phyloP scores from a whole-genome alignment of 2,888 invertebrate genomes.

The Thyatira batis region DNA sequence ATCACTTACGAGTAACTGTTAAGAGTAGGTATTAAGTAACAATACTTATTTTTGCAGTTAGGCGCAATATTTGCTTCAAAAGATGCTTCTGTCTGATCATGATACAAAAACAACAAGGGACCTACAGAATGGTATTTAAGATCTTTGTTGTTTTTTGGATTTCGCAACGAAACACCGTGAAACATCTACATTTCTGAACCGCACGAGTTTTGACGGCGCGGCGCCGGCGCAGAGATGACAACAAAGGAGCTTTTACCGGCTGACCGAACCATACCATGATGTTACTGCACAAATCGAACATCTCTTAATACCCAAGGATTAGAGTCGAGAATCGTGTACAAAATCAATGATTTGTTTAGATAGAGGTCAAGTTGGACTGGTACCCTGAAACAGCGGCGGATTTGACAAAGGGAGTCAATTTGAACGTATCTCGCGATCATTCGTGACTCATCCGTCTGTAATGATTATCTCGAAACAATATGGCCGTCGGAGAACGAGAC shows the following conservation, averaged over 20 bases:
- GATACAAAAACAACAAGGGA: conserved; percentile 18
- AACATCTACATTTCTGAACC: conserved; percentile 33
- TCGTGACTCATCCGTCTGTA: conserved; percentile 71
- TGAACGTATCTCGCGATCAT: conserved; percentile 64
- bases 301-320: conserved; percentile 26
- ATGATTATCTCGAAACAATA: conserved; percentile 65
- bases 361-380: conserved; percentile 32
- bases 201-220: conserved; percentile 35
- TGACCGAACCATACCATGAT: conserved; percentile 11
- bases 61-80: not conserved
- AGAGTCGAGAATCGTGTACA: conserved; percentile 11
- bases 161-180: conserved; percentile 37
- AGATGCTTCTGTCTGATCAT: too few species aligned
- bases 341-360: conserved; percentile 16
- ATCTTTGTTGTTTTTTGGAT: conserved; percentile 20
- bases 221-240: conserved; percentile 12
- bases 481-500: conserved; percentile 28
- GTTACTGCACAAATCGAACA: conserved; percentile 13
- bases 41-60: not conserved
- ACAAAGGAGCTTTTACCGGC: conserved; percentile 19
- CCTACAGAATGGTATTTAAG: too few species aligned
- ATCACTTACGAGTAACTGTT: not conserved
- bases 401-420: conserved; percentile 73
- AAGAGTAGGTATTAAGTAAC: not conserved
- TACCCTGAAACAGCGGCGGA: conserved; percentile 40